Percentiles rank a stretch among this genome's conserved stretches.
Conservation (phyloP, 2,113 vertebrate genomes). For the Theristicus caerulescens region DNA sequence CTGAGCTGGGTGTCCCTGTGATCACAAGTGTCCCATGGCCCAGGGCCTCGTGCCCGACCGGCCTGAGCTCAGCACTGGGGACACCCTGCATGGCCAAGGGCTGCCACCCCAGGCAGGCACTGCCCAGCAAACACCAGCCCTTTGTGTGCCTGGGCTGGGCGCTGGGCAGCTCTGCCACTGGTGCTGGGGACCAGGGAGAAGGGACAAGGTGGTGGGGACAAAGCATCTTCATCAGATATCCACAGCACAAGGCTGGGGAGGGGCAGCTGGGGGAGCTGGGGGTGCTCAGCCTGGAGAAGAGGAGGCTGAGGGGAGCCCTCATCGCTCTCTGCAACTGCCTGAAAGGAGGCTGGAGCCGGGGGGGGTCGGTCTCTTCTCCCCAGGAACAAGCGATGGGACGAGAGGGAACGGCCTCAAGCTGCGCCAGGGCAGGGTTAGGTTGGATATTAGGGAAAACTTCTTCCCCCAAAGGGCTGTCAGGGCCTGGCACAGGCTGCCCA, state of each 20-base stretch:
- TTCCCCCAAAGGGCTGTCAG: too few species aligned
- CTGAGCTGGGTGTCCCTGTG: background rate
- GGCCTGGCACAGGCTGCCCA: too few species aligned
- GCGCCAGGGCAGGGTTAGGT: too few species aligned
- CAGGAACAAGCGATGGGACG: too few species aligned
- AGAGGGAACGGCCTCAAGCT: too few species aligned
- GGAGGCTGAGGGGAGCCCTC: too few species aligned
- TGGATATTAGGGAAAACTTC: too few species aligned
- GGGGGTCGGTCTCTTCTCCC: too few species aligned
- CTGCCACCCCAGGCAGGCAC: background rate
- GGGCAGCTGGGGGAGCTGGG: too few species aligned
- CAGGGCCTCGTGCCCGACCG: background rate
- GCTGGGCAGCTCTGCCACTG: background rate
- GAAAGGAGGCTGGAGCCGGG: too few species aligned
- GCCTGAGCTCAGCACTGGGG: background rate
- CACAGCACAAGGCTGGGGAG: background rate
- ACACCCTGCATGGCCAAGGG: background rate
- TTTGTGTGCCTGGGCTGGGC: background rate
- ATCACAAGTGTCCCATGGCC: background rate
- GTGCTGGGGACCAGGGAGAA: background rate
- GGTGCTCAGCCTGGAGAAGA: too few species aligned
- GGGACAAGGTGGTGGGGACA: accelerated
- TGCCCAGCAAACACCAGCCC: background rate
- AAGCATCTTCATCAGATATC: background rate
- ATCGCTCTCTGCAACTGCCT: too few species aligned